A percentile compares a stretch with the other conserved stretches of the same genome.
These are phyloP conservation scores for Oscheius sp. DNA, from an alignment of 2,888 invertebrate genomes.

Conservation along the genomic window DNA sequence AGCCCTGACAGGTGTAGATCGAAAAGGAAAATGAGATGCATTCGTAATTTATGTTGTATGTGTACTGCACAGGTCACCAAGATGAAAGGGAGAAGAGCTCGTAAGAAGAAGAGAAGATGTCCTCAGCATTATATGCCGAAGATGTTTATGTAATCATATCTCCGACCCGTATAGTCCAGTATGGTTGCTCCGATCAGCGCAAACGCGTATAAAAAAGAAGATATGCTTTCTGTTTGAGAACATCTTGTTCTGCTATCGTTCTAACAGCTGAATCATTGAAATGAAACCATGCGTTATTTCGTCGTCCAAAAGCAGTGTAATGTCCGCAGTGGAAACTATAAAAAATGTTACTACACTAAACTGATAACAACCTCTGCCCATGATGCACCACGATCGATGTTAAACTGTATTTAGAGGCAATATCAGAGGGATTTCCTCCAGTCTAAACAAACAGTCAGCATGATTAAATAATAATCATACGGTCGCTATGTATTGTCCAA, in stretches of 20 bases:
- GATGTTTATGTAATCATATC: neutral
- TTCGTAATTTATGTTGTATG: neutral
- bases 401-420: conserved; percentile 77
- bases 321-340: conserved; percentile 85
- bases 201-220: conserved; percentile 83
- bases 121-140: neutral
- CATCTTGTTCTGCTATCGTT: conserved; percentile 80
- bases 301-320: conserved; percentile 86
- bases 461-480: neutral
- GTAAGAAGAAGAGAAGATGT: neutral
- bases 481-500: conserved; percentile 72
- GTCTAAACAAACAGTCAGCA: neutral
- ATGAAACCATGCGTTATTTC: conserved; percentile 85
- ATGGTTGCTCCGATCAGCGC: conserved; percentile 5
- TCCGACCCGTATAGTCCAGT: conserved; percentile 25
- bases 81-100: neutral
- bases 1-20: conserved; percentile 33
- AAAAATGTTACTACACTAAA: neutral
- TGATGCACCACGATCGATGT: conserved; percentile 86
- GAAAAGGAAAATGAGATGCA: conserved; percentile 17
- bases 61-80: conserved; percentile 1
- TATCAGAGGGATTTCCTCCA: neutral
- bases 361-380: conserved; percentile 77
- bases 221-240: conserved; percentile 85
- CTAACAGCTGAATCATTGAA: conserved; percentile 88